Base-by-base conservation (phyloP, 2,888 invertebrate genomes). In the Dascillus cervinus region DNA sequence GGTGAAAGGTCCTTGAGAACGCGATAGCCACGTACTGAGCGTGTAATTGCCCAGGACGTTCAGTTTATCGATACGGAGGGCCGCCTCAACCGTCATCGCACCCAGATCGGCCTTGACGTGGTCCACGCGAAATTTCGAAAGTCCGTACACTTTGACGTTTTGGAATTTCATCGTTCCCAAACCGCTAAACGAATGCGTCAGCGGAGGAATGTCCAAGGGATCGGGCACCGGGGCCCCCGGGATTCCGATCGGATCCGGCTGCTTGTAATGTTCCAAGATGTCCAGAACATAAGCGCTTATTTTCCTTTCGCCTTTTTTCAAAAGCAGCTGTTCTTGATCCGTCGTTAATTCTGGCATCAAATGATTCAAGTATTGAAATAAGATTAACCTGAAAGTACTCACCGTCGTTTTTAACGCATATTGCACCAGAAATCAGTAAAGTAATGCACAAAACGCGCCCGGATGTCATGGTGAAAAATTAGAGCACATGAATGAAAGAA, bases 171-270 rank as follows among this genome's bases (percentile, higher is more conserved):
- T 72, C 4, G 73, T 79, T 15, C 76, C 75, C 31, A 79, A 69
- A n/a, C n/a, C n/a, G 1, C 79, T 77, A 42, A 87, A 70, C 2
- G 79, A 77, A 49, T 83, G 79, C 32, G 73, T 76, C 65, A 84
- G 77, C 44, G 84, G 78, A 0, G 87, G 87, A 12, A 89, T 78
- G 1, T 72, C 65, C 67, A 86, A 77, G 0, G 91, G 90, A 55
- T 90, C 89, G 0, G 84, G 83, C 29, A 90, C 72, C 1, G 80
- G 75, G 0, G 76, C 79, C 1, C 82, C 82, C 0, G 89, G 89
- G n/a, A 89, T 56, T 3, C 87, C 87, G 3, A 84, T 67, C 0
- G 87, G 87, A 60, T 88, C 82, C 9, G 77, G 71, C 52, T 86
- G 77, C 59, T 88, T 83, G 61, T 81, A 89, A 56, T 89, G 87